Base-by-base conservation (phyloP, 2,888 invertebrate species). In the Drosophila neotestacea region DNA sequence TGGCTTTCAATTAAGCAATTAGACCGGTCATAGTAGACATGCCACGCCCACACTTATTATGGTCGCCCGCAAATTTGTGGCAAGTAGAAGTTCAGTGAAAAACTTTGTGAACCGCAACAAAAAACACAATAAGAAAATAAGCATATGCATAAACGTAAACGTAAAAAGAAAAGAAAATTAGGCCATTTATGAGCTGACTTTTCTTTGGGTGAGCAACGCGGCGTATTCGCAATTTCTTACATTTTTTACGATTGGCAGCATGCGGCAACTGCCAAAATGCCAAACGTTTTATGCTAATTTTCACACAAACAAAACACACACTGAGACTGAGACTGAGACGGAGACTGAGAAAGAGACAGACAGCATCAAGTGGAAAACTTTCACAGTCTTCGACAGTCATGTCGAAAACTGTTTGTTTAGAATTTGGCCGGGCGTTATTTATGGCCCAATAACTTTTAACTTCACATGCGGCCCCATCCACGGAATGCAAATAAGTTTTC, bases 361-460 rank as follows among this genome's bases (percentile, higher is more conserved):
- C 9, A 34, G 16, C 42, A 46, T 39, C 28, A 22, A 65, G 50
- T 32, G 44, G 27, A 28, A 41, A 47, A 62, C 61, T 34, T 44
- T 36, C 39, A 48, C 48, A 64, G 36, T 48, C 56, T 38, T 61
- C 70, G 62, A 63, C 73, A 85, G 58, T 78, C 85, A 75, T 80
- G 72, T 68, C 28, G 77, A 88, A 88, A 83, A 84, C 86, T 84
- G 87, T 85, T 89, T 88, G 83, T 88, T 85, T 84, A 81, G 84
- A 88, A 89, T 89, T 83, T 74, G 78, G 70, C 69, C 59, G 59
- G 62, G 84, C 85, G 89, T 89, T 89, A 88, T 85, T 85, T 85
- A 85, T 89, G 89, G 86, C 71, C 85, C 89, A 85, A 85, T 85
- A 85, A 85, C 89, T 89, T 85, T 85, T 78, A 89, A 89, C 75